Evolutionary conservation across 2,113 vertebrate genomes (phyloP).

Genomic region (Neofelis nebulosa): DNA sequence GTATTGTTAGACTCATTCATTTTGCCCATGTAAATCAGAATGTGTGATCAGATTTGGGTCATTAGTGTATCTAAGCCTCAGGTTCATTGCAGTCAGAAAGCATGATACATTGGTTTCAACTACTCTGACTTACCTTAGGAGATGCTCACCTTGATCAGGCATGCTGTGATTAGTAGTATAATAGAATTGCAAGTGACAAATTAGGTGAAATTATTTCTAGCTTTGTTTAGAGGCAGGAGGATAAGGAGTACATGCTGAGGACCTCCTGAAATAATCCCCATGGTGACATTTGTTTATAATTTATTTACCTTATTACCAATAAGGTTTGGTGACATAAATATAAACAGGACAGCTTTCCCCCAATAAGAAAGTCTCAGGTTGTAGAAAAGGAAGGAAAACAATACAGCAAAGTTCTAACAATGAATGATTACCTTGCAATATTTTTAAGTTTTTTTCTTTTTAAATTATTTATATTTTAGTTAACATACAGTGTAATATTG

Average conservation of each 20-base stretch:
- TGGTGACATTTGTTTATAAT: not conserved
- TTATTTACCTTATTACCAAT: not conserved
- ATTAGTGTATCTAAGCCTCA: not conserved
- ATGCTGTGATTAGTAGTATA: not conserved
- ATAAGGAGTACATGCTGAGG: not conserved
- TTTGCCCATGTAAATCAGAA: not conserved
- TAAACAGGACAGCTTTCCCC: not conserved
- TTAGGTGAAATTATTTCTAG: not conserved
- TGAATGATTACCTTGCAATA: not conserved
- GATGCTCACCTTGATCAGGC: not conserved
- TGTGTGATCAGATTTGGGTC: not conserved
- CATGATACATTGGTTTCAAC: not conserved
- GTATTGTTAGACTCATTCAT: not conserved
- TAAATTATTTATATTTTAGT: too few relatives aligned
- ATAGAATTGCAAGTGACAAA: not conserved
- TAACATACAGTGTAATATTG: too few relatives aligned
- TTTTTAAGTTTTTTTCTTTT: too few relatives aligned
- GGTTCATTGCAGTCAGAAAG: not conserved
- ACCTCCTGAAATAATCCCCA: not conserved
- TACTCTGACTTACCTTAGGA: not conserved
- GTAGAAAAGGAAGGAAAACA: not conserved
- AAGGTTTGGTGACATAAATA: not conserved
- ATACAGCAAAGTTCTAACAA: not conserved
- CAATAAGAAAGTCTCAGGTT: not conserved
- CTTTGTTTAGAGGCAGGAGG: not conserved